Evolutionary conservation across 30 jellyfish, hydroid and myxozoan species (phyloP), one percentile per base, ranked within the genome.

Genomic region (Chrysaora quinquecirrha): DNA sequence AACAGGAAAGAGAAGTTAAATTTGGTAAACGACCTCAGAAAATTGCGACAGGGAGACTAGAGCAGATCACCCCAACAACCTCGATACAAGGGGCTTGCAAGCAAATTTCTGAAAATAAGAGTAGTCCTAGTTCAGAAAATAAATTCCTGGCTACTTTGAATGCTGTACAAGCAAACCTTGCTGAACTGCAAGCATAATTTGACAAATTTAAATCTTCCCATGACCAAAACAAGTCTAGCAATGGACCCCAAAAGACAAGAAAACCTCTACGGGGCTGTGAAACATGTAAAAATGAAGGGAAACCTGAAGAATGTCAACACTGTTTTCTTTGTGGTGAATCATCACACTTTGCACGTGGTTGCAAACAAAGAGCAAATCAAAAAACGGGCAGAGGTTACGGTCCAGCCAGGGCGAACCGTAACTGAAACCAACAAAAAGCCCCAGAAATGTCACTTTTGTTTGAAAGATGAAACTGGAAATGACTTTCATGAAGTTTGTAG

Each of bases 281-380:
- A 71, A 27, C 76, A 27, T 52, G 87, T 32, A 25, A 48, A 75
- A 30, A 58, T 35, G 43, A 68, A 66, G 31, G 72, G 43, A 69
- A 20, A 50, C 21, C 83, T 30, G 90, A 79, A 63, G 74, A 66
- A 23, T 81, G 91, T 34, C 34, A 56, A 43, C 91, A 81, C 68
- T 81, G 91, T 38, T 81, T 34, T 34, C 4, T 81, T 38, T 81
- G 91, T 68, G 91, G 91, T 43, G 80, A 48, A 22, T 68, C 91
- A 2, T 46, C 47, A 12, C 85, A 66, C 48, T 81, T 66, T 68
- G 80, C 91, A 1, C 72, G 72, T 30, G 85, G 85, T 56, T 81
- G 91, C 67, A 63, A 78, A 25, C 58, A 79, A 64, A 64, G 82
- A 65, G 23, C 16, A 2, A 80, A 3, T 29, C 60, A 71, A 66